phyloP scores from a whole-genome alignment of 2,797 vertebrate genomes.

The Chanos chanos region DNA sequence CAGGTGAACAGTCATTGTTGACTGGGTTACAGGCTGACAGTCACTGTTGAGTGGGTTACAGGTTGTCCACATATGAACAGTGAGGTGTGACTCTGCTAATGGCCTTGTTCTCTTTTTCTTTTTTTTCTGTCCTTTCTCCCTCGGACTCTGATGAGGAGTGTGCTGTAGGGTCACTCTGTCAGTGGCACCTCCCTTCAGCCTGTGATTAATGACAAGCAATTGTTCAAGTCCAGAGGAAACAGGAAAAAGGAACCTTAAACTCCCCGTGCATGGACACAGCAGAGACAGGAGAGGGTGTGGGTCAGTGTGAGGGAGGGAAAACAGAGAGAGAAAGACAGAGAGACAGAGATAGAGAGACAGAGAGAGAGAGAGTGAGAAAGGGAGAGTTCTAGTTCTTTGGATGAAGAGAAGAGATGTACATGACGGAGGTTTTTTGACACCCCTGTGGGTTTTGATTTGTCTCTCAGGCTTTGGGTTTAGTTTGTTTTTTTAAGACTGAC shows the following conservation, averaged over 20 bases:
- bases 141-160: conserved; percentile 5
- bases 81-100: too few species aligned
- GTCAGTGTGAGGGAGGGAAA: neutral
- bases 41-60: too few species aligned
- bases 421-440: conserved; percentile 29
- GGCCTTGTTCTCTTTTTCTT: neutral
- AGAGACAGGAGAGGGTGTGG: conserved; percentile 50
- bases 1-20: too few species aligned
- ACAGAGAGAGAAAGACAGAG: neutral
- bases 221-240: conserved; percentile 86
- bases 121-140: neutral
- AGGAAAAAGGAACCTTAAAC: conserved; percentile 88
- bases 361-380: conserved; percentile 25
- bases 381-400: conserved; percentile 26
- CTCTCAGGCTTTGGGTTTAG: neutral
- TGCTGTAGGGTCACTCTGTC: conserved; percentile 29
- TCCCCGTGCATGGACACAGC: conserved; percentile 79
- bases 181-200: conserved; percentile 36
- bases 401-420: conserved; percentile 36
- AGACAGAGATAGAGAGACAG: neutral
- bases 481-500: too few species aligned
- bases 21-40: too few species aligned
- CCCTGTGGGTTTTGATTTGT: conserved; percentile 18
- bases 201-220: conserved; percentile 47
- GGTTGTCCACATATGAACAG: too few species aligned